phyloP scores from a whole-genome alignment of 2,797 vertebrate species.

The Heliangelus exortis region DNA sequence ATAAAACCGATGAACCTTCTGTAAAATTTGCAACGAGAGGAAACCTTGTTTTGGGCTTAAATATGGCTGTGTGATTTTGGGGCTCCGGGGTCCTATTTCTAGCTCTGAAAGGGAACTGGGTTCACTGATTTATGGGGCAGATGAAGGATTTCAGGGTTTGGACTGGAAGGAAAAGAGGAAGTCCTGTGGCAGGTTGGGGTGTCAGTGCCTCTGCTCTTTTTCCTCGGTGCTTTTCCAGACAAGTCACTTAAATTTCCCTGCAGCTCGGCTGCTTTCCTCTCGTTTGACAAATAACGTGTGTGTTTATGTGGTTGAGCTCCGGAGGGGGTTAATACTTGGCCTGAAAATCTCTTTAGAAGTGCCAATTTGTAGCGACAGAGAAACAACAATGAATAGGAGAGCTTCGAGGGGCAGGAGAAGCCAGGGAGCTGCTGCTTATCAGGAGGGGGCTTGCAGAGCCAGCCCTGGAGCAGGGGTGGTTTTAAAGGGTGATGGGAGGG shows the following conservation, averaged over 20 bases:
- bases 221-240: conserved; percentile 8
- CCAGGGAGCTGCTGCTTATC: conserved; percentile 40
- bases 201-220: not conserved
- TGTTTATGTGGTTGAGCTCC: conserved; percentile 64
- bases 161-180: not conserved
- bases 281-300: conserved; percentile 55
- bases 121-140: not conserved
- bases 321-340: conserved; percentile 65
- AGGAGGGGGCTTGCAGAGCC: conserved; percentile 15
- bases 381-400: conserved; percentile 52
- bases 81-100: conserved; percentile 19
- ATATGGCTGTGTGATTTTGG: not conserved
- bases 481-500: conserved; percentile 31
- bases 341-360: conserved; percentile 69
- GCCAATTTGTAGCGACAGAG: conserved; percentile 63
- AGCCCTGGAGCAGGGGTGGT: not conserved
- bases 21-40: conserved; percentile 37
- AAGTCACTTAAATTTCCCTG: conserved; percentile 45
- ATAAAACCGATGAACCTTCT: conserved; percentile 13
- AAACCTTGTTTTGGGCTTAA: conserved; percentile 25
- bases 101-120: not conserved
- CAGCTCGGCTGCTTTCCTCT: conserved; percentile 29
- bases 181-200: not conserved
- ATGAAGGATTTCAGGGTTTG: not conserved
- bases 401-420: conserved; percentile 11